phyloP scores from a whole-genome alignment of 2,888 invertebrate species.

The Alitta virens region DNA sequence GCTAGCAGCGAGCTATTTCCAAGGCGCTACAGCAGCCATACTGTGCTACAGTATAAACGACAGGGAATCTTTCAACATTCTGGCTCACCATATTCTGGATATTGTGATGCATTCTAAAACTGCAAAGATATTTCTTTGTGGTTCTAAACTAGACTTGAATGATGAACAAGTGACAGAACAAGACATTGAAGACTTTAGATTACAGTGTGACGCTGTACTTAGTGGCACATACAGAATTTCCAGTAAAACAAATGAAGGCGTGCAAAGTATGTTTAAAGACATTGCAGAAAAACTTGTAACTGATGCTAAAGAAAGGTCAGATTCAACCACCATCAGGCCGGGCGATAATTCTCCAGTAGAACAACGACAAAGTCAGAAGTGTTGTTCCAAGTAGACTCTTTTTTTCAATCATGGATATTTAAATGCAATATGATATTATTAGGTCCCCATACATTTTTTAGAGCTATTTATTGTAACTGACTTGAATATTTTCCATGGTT shows the following conservation, averaged over 20 bases:
- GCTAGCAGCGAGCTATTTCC: conserved; percentile 91
- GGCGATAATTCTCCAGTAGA: background rate
- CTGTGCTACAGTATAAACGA: conserved; percentile 88
- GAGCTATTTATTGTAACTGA: too few species aligned
- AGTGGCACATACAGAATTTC: conserved; percentile 86
- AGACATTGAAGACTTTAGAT: conserved; percentile 81
- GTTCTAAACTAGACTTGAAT: conserved; percentile 81
- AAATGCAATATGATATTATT: too few species aligned
- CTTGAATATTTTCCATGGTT: too few species aligned
- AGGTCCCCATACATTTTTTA: too few species aligned
- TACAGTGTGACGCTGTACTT: conserved; percentile 87
- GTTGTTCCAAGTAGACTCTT: background rate
- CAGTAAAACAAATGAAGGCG: conserved; percentile 81
- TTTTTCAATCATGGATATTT: background rate
- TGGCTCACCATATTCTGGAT: conserved; percentile 89
- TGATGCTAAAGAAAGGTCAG: conserved; percentile 32
- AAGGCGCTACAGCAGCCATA: conserved; percentile 91
- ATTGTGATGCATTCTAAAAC: conserved; percentile 92
- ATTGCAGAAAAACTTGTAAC: conserved; percentile 64
- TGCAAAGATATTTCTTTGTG: conserved; percentile 91
- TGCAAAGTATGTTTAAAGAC: conserved; percentile 86
- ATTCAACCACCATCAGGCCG: conserved; percentile 12
- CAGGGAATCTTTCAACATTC: conserved; percentile 84
- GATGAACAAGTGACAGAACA: conserved; percentile 68
- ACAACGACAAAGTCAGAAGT: background rate